Percentiles rank a stretch among this genome's conserved stretches.
phyloP scores from a whole-genome alignment of 1,140 invertebrate genomes.

The Drosophila chauvacae region DNA sequence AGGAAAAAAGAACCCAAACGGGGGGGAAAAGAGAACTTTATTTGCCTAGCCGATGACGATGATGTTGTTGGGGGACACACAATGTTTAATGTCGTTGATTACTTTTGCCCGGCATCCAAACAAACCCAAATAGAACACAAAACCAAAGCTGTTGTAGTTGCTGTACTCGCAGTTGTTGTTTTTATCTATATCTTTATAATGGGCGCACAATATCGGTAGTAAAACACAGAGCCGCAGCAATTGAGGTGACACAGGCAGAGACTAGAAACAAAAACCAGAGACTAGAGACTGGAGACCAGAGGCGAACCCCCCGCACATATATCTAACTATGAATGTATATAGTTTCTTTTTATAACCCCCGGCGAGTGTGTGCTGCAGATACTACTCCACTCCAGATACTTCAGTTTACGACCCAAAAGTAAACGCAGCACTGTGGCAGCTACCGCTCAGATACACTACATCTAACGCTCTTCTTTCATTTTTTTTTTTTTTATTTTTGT shows the following conservation, averaged over 20 bases:
- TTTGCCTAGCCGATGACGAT: conserved; percentile 64
- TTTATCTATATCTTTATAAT: conserved; percentile 78
- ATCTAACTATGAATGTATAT: conserved; percentile 1
- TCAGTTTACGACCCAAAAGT: conserved; percentile 67
- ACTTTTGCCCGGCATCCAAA: conserved; percentile 66
- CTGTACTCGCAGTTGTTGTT: conserved; percentile 32
- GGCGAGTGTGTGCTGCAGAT: not conserved
- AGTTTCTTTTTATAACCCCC: conserved; percentile 47
- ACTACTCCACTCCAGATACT: conserved; percentile 47
- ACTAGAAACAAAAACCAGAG: conserved; percentile 53
- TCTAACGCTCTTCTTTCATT: conserved; percentile 45
- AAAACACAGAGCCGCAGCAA: conserved; percentile 61
- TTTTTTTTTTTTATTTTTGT: conserved; percentile 8
- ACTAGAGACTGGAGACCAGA: not conserved
- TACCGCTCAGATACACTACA: conserved; percentile 50
- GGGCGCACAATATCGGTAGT: conserved; percentile 79
- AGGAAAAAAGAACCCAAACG: conserved; percentile 15
- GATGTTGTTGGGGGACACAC: conserved; percentile 32
- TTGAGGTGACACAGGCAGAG: conserved; percentile 72
- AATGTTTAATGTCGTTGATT: conserved; percentile 79
- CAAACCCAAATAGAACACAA: conserved; percentile 54
- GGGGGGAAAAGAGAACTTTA: conserved; percentile 43
- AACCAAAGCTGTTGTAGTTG: conserved; percentile 53
- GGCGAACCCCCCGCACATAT: conserved; percentile 18
- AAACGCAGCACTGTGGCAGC: conserved; percentile 68